phyloP scores from a whole-genome alignment of 2,888 invertebrate species.

The Rugalucina vietnamica region DNA sequence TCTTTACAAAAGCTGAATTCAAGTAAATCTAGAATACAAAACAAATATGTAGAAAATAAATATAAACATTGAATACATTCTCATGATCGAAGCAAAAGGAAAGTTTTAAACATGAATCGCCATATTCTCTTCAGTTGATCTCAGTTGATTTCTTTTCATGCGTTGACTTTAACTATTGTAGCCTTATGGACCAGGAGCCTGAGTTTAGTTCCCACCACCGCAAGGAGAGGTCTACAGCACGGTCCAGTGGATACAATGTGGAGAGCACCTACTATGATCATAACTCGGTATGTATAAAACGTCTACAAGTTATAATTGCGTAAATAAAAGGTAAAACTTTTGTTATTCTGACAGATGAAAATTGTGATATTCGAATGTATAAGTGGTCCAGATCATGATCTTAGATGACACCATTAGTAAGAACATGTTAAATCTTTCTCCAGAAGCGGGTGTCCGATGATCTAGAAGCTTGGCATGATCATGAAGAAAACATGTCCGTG shows the following conservation, averaged over 20 bases:
- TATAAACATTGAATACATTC: neutral
- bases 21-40: too few species aligned
- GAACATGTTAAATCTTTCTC: neutral
- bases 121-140: neutral
- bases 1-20: neutral
- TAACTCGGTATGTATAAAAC: neutral
- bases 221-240: constrained; percentile 1
- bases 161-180: neutral
- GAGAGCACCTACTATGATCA: neutral
- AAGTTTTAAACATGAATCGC: neutral
- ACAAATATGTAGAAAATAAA: too few species aligned
- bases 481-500: too few species aligned
- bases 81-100: neutral
- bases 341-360: neutral
- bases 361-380: neutral
- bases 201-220: neutral
- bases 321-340: too few species aligned
- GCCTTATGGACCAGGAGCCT: constrained; percentile 26
- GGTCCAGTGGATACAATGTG: neutral
- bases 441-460: neutral
- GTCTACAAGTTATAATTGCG: too few species aligned
- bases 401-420: neutral
- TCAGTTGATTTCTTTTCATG: neutral
- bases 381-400: neutral
- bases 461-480: neutral